Evolutionary conservation across 2,797 vertebrate genomes (phyloP).

Genomic region (Dryobates pubescens): DNA sequence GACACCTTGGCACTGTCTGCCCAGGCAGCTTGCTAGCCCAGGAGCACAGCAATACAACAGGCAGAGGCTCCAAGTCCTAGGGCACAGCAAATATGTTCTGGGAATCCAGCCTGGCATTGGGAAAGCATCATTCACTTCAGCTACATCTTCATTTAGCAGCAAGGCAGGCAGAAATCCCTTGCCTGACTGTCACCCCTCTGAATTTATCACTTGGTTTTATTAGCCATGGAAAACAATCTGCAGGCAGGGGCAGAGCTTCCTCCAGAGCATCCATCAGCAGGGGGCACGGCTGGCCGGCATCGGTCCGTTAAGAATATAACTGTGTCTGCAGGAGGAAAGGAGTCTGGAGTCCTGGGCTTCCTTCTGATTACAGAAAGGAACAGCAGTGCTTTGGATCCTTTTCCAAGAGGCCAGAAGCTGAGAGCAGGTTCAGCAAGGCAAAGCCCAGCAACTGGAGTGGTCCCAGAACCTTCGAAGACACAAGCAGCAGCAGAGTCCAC

Average conservation of each 20-base stretch:
- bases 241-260: not conserved
- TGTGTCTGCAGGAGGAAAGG: constrained; percentile 9
- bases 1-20: not conserved
- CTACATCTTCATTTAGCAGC: constrained; percentile 13
- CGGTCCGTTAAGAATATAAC: not conserved
- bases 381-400: not conserved
- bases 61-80: not conserved
- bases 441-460: not conserved
- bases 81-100: constrained; percentile 15
- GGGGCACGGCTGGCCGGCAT: not conserved
- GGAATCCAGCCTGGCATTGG: not conserved
- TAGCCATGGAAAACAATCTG: constrained; percentile 10
- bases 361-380: constrained; percentile 20
- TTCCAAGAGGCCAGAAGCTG: constrained; percentile 1
- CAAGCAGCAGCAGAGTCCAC: not conserved
- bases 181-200: not conserved
- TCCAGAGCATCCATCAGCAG: not conserved
- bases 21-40: not conserved
- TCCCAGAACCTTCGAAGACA: not conserved
- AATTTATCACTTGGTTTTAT: not conserved
- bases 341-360: not conserved
- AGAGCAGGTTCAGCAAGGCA: not conserved
- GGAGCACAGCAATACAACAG: not conserved
- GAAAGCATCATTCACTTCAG: not conserved
- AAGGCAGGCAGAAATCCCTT: not conserved